These are phyloP conservation scores for Teleogryllus oceanicus DNA, from an alignment of 2,888 invertebrate genomes.

Conservation along the genomic window DNA sequence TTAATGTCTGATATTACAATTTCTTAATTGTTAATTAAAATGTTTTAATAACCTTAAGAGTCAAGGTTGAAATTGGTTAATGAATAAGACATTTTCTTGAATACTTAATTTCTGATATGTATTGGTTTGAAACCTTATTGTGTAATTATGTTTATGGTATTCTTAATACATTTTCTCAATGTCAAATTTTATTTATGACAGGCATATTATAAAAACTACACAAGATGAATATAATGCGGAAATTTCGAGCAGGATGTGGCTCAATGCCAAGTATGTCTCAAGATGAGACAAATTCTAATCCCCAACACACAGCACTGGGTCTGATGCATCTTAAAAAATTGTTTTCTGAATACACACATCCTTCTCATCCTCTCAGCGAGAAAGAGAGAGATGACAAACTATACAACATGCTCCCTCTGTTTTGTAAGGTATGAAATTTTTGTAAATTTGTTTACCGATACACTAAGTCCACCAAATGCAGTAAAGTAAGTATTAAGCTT, in stretches of 20 bases:
- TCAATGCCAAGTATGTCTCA: constrained; percentile 55
- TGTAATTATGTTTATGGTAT: not conserved
- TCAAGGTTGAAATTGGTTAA: no score
- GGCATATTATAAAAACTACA: not conserved
- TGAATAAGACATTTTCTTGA: not conserved
- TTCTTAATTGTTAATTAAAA: no score
- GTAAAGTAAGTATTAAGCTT: no score
- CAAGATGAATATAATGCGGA: constrained; percentile 87
- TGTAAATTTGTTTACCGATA: constrained; percentile 55
- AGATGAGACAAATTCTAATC: constrained; percentile 59
- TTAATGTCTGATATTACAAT: no score
- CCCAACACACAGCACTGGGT: constrained; percentile 82
- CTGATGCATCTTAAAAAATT: constrained; percentile 95
- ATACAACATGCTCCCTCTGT: constrained; percentile 95
- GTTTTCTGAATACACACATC: constrained; percentile 91
- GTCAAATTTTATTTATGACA: not conserved
- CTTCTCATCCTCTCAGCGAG: constrained; percentile 73
- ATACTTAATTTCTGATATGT: not conserved
- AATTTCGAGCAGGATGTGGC: constrained; percentile 65
- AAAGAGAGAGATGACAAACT: constrained; percentile 86
- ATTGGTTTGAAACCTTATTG: not conserved
- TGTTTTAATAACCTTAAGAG: no score
- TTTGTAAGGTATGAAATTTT: constrained; percentile 97
- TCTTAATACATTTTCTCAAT: not conserved
- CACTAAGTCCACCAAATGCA: no score